A percentile compares a stretch with the other conserved stretches of the same genome.
phyloP scores from a whole-genome alignment of 2,888 invertebrate species.

The Antitype chi region DNA sequence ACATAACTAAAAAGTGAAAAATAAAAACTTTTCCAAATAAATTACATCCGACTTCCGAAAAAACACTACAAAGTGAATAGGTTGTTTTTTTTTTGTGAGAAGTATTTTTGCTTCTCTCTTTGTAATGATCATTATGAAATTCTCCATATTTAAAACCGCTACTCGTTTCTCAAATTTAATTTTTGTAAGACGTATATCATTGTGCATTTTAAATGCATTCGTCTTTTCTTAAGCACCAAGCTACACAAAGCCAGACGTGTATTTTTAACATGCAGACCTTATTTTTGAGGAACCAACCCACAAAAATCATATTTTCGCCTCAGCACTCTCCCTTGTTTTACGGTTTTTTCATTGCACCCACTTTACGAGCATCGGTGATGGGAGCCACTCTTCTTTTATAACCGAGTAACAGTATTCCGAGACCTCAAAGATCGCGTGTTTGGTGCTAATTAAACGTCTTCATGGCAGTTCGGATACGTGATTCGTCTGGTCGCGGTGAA shows the following conservation, averaged over 20 bases:
- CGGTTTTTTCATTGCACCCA: slow-evolving; percentile 86
- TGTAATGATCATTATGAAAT: slow-evolving; percentile 1
- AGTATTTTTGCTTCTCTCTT: neutral
- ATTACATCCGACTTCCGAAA: too few relatives aligned
- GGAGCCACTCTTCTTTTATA: slow-evolving; percentile 82
- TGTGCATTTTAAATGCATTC: slow-evolving; percentile 42
- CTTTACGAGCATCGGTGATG: slow-evolving; percentile 85
- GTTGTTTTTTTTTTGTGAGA: too few relatives aligned
- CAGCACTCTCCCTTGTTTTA: slow-evolving; percentile 84
- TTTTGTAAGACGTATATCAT: slow-evolving; percentile 29
- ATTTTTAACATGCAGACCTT: slow-evolving; percentile 69
- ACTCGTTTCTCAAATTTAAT: slow-evolving; percentile 12
- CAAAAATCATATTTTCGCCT: slow-evolving; percentile 85
- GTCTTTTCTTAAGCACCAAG: slow-evolving; percentile 45
- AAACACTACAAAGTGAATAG: too few relatives aligned
- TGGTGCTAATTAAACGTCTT: slow-evolving; percentile 87
- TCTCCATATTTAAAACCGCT: neutral
- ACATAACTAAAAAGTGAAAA: too few relatives aligned
- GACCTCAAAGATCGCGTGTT: slow-evolving; percentile 85
- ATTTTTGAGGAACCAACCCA: slow-evolving; percentile 74
- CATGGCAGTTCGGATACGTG: slow-evolving; percentile 79
- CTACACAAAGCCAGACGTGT: slow-evolving; percentile 54
- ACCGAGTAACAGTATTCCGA: slow-evolving; percentile 79
- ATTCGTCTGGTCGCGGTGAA: slow-evolving; percentile 80
- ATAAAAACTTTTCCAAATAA: too few relatives aligned